Evolutionary conservation across 2,113 vertebrate species (phyloP).

Genomic region (Megalops atlanticus): DNA sequence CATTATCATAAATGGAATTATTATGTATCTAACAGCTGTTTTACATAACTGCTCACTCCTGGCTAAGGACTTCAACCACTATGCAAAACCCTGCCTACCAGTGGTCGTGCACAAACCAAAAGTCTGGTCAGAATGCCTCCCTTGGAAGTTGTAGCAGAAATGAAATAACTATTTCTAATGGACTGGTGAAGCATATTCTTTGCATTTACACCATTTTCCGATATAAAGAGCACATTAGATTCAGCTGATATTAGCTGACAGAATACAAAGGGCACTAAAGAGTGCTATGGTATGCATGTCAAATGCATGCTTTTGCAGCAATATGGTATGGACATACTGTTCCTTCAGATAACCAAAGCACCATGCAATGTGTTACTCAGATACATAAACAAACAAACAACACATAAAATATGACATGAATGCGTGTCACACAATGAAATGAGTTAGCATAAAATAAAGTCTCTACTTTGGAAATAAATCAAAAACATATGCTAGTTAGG

Average conservation of each 20-base stretch:
- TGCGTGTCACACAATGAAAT: neutral
- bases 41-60: constrained; percentile 45
- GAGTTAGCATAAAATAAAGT: neutral
- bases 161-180: too few relatives aligned
- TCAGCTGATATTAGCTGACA: constrained; percentile 4
- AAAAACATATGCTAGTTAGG: neutral
- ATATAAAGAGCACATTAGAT: neutral
- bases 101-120: constrained; percentile 20
- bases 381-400: neutral
- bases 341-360: neutral
- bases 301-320: neutral
- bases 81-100: constrained; percentile 54
- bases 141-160: constrained; percentile 29
- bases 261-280: neutral
- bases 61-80: constrained; percentile 48
- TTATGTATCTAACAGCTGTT: constrained; percentile 44
- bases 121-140: constrained; percentile 43
- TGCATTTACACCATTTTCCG: neutral
- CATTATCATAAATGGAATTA: neutral
- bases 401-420: neutral
- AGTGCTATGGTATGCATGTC: constrained; percentile 6
- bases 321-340: neutral
- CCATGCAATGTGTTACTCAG: neutral
- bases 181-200: neutral
- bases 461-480: neutral